Conservation (phyloP, 2,113 vertebrate genomes). For the Hemibagrus wyckioides region DNA sequence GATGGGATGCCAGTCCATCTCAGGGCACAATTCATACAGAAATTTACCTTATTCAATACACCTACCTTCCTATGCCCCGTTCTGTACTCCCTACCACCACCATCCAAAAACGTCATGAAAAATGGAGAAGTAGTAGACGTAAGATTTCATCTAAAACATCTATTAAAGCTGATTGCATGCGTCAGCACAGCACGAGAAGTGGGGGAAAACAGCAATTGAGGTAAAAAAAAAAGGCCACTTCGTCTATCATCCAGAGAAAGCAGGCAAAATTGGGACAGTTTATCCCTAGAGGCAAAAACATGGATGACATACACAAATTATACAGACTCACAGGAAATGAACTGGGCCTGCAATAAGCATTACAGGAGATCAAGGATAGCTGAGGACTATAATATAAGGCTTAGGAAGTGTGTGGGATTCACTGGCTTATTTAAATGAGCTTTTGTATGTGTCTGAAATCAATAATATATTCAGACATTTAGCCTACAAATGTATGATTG, state of each 20-base stretch:
- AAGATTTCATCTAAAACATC: not conserved
- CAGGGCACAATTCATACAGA: too few species aligned
- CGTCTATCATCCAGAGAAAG: not conserved
- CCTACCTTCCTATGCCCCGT: too few species aligned
- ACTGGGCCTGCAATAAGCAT: not conserved
- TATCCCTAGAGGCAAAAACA: slow-evolving; percentile 22
- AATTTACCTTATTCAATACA: not conserved
- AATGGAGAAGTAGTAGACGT: not conserved
- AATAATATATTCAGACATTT: not conserved
- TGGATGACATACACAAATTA: slow-evolving; percentile 22
- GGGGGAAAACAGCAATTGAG: not conserved
- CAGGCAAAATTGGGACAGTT: slow-evolving; percentile 12
- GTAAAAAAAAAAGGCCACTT: not conserved
- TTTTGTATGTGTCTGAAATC: not conserved
- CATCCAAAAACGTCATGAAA: not conserved
- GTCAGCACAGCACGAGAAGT: too few species aligned
- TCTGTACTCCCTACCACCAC: not conserved
- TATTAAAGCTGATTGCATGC: slow-evolving; percentile 14
- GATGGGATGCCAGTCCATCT: not conserved
- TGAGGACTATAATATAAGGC: not conserved
- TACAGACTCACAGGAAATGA: not conserved
- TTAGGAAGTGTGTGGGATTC: not conserved
- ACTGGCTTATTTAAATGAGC: slow-evolving; percentile 13
- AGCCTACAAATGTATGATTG: not conserved
- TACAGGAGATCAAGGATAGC: slow-evolving; percentile 16